A percentile compares a stretch with the other conserved stretches of the same genome.
phyloP scores from a whole-genome alignment of 2,797 vertebrate genomes.

The Eulemur mongoz region DNA sequence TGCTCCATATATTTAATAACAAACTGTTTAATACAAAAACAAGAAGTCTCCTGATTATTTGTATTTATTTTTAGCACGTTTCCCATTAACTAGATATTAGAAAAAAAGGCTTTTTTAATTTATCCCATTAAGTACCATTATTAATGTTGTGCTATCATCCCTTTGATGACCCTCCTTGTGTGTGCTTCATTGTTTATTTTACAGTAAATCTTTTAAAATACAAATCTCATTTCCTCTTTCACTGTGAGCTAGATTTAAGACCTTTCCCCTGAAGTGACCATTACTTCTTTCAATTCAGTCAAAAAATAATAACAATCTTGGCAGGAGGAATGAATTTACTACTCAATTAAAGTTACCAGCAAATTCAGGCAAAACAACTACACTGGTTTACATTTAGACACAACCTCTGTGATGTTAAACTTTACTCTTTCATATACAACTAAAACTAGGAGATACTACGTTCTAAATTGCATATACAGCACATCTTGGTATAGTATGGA shows the following conservation, averaged over 20 bases:
- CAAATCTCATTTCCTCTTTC: neutral
- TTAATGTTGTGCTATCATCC: neutral
- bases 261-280: neutral
- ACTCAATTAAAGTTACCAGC: neutral
- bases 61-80: constrained; percentile 45
- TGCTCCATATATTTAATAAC: neutral
- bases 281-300: neutral
- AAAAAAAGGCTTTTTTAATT: neutral
- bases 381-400: neutral
- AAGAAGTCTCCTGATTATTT: neutral
- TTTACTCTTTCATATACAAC: neutral
- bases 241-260: constrained; percentile 23
- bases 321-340: constrained; percentile 28
- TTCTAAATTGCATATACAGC: neutral
- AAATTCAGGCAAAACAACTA: constrained; percentile 18
- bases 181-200: constrained; percentile 29
- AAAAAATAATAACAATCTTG: constrained; percentile 16
- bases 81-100: neutral
- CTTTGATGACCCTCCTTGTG: neutral
- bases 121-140: neutral
- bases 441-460: neutral
- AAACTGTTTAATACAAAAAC: neutral
- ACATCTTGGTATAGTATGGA: neutral
- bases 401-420: neutral
- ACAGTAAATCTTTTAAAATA: constrained; percentile 27